Percentiles rank a stretch among this genome's conserved stretches.
These are phyloP conservation scores for Pterobdella sp. DNA, from an alignment of 2,888 invertebrate species.

Conservation along the genomic window DNA sequence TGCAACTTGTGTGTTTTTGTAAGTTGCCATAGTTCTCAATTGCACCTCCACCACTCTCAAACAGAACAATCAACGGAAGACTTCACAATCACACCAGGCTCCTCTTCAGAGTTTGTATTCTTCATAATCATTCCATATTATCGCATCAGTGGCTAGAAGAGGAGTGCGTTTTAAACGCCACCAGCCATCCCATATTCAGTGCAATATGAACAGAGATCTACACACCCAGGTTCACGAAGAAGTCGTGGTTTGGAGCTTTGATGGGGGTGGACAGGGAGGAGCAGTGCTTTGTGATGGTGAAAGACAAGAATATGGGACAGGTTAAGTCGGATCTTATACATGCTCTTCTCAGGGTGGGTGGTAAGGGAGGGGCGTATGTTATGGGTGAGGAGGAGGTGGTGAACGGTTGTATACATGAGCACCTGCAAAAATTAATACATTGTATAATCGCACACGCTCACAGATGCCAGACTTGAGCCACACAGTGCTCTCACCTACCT, in stretches of 20 bases:
- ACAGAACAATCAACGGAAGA: constrained; percentile 59
- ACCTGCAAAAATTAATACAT: too few relatives aligned
- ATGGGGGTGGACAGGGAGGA: constrained; percentile 83
- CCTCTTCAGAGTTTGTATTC: constrained; percentile 69
- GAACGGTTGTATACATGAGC: too few relatives aligned
- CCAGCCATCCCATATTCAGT: not conserved
- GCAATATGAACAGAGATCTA: not conserved
- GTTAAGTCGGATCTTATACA: constrained; percentile 97
- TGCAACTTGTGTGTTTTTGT: constrained; percentile 9
- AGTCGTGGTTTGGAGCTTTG: constrained; percentile 96
- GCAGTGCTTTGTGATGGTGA: constrained; percentile 90
- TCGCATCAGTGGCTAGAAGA: too few relatives aligned
- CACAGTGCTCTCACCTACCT: constrained; percentile 94
- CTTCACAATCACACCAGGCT: constrained; percentile 85
- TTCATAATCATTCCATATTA: not conserved
- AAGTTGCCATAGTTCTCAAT: not conserved
- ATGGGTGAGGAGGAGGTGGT: not conserved
- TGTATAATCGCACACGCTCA: not conserved
- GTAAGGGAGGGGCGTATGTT: not conserved
- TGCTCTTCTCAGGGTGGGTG: constrained; percentile 87
- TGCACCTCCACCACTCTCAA: not conserved
- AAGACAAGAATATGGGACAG: constrained; percentile 88
- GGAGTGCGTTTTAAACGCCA: too few relatives aligned
- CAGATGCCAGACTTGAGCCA: constrained; percentile 58
- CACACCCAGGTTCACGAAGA: constrained; percentile 63